phyloP scores from a whole-genome alignment of 1,140 invertebrate genomes.

The Microplitis demolitor region DNA sequence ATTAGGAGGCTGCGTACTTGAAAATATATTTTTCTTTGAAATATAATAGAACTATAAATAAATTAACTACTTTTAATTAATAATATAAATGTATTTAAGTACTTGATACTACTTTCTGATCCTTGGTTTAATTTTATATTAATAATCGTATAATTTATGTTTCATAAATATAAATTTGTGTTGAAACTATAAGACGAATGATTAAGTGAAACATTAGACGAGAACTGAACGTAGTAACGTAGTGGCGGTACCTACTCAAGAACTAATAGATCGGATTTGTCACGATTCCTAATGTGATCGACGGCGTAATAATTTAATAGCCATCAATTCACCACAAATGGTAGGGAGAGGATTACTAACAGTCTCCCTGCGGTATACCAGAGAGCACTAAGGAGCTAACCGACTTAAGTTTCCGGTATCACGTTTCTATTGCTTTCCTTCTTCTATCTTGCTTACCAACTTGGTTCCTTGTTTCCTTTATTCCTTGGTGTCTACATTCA shows the following conservation, averaged over 20 bases:
- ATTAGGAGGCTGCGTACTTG: no score
- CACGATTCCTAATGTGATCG: constrained; percentile 58
- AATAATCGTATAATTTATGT: no score
- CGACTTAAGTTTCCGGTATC: constrained; percentile 54
- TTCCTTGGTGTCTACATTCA: neutral
- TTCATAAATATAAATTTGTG: no score
- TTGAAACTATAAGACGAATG: constrained; percentile 1
- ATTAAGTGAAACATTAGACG: constrained; percentile 18
- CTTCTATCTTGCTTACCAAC: constrained; percentile 35
- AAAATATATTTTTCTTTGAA: no score
- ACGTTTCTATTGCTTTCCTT: constrained; percentile 41
- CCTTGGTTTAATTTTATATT: no score
- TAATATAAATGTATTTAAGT: no score
- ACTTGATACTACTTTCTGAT: no score
- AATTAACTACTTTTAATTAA: no score
- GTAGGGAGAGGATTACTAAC: constrained; percentile 45
- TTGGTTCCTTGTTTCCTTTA: constrained; percentile 19
- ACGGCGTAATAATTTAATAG: constrained; percentile 60
- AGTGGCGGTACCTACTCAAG: neutral
- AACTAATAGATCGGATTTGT: constrained; percentile 55
- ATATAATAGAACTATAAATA: no score
- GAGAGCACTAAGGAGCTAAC: constrained; percentile 57
- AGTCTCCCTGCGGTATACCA: constrained; percentile 48
- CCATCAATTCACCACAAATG: constrained; percentile 51
- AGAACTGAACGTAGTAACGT: constrained; percentile 24